Evolutionary conservation across 2,797 vertebrate species (phyloP).

Genomic region (Esox masquinongy): DNA sequence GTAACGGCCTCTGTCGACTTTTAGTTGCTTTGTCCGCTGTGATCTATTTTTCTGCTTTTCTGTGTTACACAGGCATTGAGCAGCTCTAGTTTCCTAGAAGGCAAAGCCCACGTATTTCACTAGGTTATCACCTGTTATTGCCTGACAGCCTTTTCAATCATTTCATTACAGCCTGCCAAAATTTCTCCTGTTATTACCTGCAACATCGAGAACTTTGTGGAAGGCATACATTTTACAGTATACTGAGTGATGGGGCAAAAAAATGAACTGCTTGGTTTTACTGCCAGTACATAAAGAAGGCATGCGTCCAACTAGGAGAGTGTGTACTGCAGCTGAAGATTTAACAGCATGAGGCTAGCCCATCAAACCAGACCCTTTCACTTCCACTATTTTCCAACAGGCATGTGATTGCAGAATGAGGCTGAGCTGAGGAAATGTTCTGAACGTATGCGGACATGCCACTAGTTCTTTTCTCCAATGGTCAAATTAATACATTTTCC

Average conservation of each 20-base stretch:
- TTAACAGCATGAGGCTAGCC: background rate
- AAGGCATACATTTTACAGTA: background rate
- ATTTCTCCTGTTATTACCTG: background rate
- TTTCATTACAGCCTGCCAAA: background rate
- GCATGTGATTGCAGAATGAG: too few species aligned
- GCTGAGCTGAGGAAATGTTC: background rate
- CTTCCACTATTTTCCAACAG: too few species aligned
- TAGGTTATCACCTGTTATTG: background rate
- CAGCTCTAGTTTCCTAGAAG: background rate
- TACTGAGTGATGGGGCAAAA: background rate
- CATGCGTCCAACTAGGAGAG: conserved; percentile 2
- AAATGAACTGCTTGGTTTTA: too few species aligned
- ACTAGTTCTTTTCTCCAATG: background rate
- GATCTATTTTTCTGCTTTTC: background rate
- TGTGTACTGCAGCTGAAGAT: background rate
- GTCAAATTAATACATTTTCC: background rate
- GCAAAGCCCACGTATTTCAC: background rate
- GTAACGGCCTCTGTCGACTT: background rate
- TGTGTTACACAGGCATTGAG: background rate
- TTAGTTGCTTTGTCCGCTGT: background rate
- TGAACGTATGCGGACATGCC: background rate
- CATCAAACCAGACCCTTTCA: too few species aligned
- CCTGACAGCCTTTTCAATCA: background rate
- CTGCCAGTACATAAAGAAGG: background rate
- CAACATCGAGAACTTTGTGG: background rate